These are phyloP conservation scores for Pteropus rufus DNA, from an alignment of 2,797 vertebrate genomes.

Conservation along the genomic window DNA sequence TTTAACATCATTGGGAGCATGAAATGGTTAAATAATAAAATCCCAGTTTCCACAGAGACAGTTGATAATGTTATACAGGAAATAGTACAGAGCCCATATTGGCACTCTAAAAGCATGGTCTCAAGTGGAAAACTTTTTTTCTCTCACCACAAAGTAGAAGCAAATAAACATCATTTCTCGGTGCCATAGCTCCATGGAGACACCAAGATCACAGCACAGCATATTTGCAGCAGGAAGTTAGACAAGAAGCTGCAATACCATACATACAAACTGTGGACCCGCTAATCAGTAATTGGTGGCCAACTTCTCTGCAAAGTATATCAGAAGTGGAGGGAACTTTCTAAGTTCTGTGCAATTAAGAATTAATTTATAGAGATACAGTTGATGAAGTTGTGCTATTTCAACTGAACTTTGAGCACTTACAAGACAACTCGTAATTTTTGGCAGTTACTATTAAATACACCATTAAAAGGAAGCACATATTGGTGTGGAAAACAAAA, in stretches of 20 bases:
- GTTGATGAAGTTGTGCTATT: background rate
- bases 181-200: background rate
- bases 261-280: background rate
- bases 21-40: background rate
- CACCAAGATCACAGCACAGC: background rate
- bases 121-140: background rate
- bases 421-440: background rate
- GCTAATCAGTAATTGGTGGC: background rate
- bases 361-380: background rate
- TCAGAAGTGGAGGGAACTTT: background rate
- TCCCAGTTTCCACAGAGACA: background rate
- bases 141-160: background rate
- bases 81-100: background rate
- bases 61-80: slow-evolving; percentile 19
- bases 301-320: background rate
- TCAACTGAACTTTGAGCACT: background rate
- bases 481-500: background rate
- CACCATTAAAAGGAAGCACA: background rate
- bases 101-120: background rate
- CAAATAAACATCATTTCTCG: background rate
- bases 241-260: background rate
- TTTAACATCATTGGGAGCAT: background rate
- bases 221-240: background rate
- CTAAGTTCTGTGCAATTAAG: background rate
- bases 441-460: background rate